Conservation (phyloP, 2,888 invertebrate species). For the Anoplius nigerrimus region DNA sequence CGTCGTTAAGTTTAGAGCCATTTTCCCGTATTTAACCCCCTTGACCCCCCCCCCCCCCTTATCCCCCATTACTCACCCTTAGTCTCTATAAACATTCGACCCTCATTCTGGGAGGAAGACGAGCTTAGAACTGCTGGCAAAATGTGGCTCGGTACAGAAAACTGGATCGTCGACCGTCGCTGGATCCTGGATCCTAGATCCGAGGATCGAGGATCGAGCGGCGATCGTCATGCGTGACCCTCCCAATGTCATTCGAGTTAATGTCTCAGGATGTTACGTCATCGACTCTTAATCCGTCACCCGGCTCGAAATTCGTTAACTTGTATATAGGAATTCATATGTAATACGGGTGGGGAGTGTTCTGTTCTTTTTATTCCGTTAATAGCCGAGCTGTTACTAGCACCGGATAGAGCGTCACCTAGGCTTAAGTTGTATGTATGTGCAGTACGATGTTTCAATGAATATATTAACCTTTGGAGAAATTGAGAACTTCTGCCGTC, state of each 20-base stretch:
- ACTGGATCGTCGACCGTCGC: too few relatives aligned
- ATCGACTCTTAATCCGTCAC: conserved; percentile 17
- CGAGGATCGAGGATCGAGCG: conserved; percentile 9
- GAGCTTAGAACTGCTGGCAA: conserved; percentile 50
- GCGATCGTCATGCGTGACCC: conserved; percentile 21
- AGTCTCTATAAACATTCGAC: conserved; percentile 22
- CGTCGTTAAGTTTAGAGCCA: too few relatives aligned
- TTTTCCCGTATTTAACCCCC: not conserved
- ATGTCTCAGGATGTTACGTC: conserved; percentile 57
- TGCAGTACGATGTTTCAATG: conserved; percentile 60
- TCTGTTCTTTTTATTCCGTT: conserved; percentile 5
- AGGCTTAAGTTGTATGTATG: conserved; percentile 68
- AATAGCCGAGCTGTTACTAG: conserved; percentile 31
- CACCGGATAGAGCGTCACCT: conserved; percentile 27
- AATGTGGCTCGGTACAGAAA: conserved; percentile 30
- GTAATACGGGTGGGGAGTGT: conserved; percentile 38
- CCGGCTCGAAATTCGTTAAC: conserved; percentile 30
- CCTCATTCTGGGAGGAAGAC: conserved; percentile 47
- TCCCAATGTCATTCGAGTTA: conserved; percentile 50
- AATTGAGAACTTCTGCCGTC: too few relatives aligned
- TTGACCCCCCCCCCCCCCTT: too few relatives aligned
- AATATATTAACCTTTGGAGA: conserved; percentile 22
- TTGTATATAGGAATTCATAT: conserved; percentile 49
- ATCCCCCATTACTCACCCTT: conserved; percentile 12
- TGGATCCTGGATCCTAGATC: not conserved